Conservation (phyloP, 2,797 vertebrate species). For the Sebastes jordani region DNA sequence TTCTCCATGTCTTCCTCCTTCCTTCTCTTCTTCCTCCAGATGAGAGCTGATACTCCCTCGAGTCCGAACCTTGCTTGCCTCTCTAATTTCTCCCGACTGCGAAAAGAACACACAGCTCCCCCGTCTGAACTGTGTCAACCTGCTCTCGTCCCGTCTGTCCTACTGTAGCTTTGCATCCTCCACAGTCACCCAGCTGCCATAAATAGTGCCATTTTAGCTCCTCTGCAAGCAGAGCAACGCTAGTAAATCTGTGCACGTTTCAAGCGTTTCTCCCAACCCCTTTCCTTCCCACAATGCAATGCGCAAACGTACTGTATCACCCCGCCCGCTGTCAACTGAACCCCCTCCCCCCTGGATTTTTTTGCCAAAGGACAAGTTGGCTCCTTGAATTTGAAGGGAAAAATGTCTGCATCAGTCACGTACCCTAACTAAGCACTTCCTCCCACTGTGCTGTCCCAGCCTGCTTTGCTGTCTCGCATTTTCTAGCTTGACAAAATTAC, state of each 20-base stretch:
- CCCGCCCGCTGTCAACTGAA: slow-evolving; percentile 26
- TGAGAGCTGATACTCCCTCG: slow-evolving; percentile 61
- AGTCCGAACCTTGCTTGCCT: slow-evolving; percentile 56
- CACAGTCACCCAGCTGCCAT: slow-evolving; percentile 47
- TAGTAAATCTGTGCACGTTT: slow-evolving; percentile 73
- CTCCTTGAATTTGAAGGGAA: slow-evolving; percentile 32
- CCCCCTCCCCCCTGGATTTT: background rate
- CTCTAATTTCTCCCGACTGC: slow-evolving; percentile 56
- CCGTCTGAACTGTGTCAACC: slow-evolving; percentile 42
- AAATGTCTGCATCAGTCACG: slow-evolving; percentile 47
- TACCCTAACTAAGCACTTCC: slow-evolving; percentile 54
- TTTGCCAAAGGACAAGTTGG: slow-evolving; percentile 36
- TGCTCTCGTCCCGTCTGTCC: slow-evolving; percentile 50
- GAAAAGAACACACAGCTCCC: slow-evolving; percentile 35
- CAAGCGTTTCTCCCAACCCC: slow-evolving; percentile 57
- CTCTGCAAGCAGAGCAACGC: slow-evolving; percentile 59
- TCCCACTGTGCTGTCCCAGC: slow-evolving; percentile 44
- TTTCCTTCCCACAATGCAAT: slow-evolving; percentile 73
- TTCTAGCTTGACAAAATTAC: slow-evolving; percentile 65
- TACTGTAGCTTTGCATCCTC: slow-evolving; percentile 49
- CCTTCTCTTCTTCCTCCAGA: slow-evolving; percentile 56
- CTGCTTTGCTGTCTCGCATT: slow-evolving; percentile 64
- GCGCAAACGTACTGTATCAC: slow-evolving; percentile 64
- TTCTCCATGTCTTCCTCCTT: slow-evolving; percentile 42
- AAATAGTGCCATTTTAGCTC: slow-evolving; percentile 65